Conservation (phyloP, 2,888 invertebrate species). For the Phrixothrix hirtus region DNA sequence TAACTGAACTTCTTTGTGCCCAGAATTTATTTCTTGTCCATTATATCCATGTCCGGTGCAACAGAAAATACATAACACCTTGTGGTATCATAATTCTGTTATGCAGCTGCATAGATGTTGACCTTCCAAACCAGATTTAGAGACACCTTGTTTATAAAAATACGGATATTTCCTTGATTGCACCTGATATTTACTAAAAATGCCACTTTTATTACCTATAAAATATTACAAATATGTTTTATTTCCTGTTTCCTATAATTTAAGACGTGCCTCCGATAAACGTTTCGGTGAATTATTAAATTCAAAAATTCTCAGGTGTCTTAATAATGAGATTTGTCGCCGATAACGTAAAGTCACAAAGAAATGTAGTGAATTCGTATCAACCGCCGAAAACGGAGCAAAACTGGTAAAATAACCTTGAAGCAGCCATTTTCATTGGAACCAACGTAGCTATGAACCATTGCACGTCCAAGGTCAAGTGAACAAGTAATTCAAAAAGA, state of each 20-base stretch:
- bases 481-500: slow-evolving; percentile 43
- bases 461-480: slow-evolving; percentile 42
- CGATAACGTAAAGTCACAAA: background rate
- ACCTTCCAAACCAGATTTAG: slow-evolving; percentile 28
- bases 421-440: slow-evolving; percentile 20
- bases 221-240: no score
- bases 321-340: no score
- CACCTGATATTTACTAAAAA: slow-evolving; percentile 17
- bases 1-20: slow-evolving; percentile 23
- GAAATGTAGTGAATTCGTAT: slow-evolving; percentile 8
- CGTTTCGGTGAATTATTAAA: no score
- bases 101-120: slow-evolving; percentile 22
- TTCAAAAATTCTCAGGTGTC: no score
- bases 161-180: slow-evolving; percentile 12
- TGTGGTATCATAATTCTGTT: slow-evolving; percentile 8
- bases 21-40: slow-evolving; percentile 10
- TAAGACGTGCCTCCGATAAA: no score
- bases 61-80: slow-evolving; percentile 22
- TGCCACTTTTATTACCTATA: slow-evolving; percentile 2
- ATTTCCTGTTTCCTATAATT: no score
- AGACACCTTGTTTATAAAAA: slow-evolving; percentile 23
- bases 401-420: slow-evolving; percentile 22
- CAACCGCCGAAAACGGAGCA: slow-evolving; percentile 24
- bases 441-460: slow-evolving; percentile 26
- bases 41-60: slow-evolving; percentile 9